Evolutionary conservation across 1,140 invertebrate genomes (phyloP), one percentile per base, ranked within the genome.

Genomic region (Ostrea edulis): DNA sequence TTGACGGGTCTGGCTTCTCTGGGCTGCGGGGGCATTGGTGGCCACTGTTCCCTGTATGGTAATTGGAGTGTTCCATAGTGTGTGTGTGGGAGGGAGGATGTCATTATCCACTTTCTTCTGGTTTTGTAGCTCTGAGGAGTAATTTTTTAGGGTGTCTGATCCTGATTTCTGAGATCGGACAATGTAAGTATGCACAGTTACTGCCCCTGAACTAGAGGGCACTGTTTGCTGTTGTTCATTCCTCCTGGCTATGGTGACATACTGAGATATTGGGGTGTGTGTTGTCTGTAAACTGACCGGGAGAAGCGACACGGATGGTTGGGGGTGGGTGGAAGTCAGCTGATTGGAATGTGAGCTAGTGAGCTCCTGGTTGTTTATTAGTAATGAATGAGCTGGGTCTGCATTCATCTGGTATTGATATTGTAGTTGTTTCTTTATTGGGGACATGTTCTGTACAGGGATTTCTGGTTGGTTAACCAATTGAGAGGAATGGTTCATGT

Each of bases 211-310:
- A 22, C 44, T 54, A 53, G 52, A 29, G 29, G 68, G 29, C 51
- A 53, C 82, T 53, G 44, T 53, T 83, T 51, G 35, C n/a, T 51
- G 81, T 52, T 22, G 29, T n/a, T 54, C 52, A 83, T 77, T 77
- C 20, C 44, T 52, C n/a, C 82, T 83, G 44, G 82, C 29, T 52
- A 53, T 83, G 44, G 44, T 83, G 82, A 52, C 44, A 53, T 83
- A 54, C 20, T 83, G 44, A 22, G 51, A 51, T 12, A 35, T 11
- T 52, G 82, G 82, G 44, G 52, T 83, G 52, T 29, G n/a, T 8
- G 82, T 52, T 5, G 52, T 52, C n/a, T 83, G 82, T 83, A 83
- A n/a, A 35, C 82, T 83, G n/a, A 83, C 82, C 20, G 82, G 82
- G 8, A 83, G 44, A 22, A 83, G 82, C 17, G 82, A 52, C 17